Evolutionary conservation across 1,140 invertebrate genomes (phyloP), one percentile per base, ranked within the genome.

Genomic region (Apolygus lucorum): DNA sequence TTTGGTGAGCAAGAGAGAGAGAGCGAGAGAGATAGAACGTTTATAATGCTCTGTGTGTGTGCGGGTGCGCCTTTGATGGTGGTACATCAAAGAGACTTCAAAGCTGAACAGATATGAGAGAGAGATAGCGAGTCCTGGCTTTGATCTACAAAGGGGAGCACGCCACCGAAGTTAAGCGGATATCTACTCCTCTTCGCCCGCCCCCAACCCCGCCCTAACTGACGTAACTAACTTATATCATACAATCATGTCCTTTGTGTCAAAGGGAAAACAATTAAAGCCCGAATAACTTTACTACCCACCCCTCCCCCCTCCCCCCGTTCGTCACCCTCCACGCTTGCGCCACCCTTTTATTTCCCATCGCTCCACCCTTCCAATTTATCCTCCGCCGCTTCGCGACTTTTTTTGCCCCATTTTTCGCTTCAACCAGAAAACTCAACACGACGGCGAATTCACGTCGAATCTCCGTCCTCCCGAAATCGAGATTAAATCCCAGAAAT

Each of bases 11-110:
- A 64, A 59, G 67, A 54, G 66, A 59, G 65, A 59, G 66, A 52
- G 28, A 52, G 67, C 69, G 68, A 67, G 54, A 54, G 72, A 72
- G 68, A 70, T 68, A 71, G 73, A 73, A 71, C 71, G 72, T 74
- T 74, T 74, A 74, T 74, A 74, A 74, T 74, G 73, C 72, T 68
- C 65, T 72, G 59, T 72, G 71, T 68, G 65, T 70, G 69, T 70
- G 69, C 63, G 34, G 67, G 28, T 63, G 52, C 42, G 52, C 62
- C 73, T 74, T 74, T 74, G 73, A 74, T 74, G 71, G 71, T 54
- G 54, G 17, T 42, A 67, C 69, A 66, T 72, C 73, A 74, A 74
- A 74, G 73, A 52, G 72, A 73, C 73, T 74, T 73, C 72, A 74
- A 74, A 73, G 73, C 52, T 62, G 49, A 72, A 70, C 73, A 72